Conservation (phyloP, 2,888 invertebrate genomes). For the Dryomyza anilis region DNA sequence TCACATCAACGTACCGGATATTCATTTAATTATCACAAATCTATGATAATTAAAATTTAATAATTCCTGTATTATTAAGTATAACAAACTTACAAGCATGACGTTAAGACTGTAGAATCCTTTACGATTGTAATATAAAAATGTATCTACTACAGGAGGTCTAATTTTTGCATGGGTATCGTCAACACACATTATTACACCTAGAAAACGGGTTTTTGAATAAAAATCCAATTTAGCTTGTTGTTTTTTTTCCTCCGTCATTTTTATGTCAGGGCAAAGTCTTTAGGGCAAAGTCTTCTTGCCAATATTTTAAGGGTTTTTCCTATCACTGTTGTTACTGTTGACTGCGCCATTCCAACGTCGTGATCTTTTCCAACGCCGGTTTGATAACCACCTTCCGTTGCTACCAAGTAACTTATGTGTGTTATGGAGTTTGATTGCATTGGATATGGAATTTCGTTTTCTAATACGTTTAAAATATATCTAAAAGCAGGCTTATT, state of each 20-base stretch:
- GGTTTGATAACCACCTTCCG: conserved; percentile 26
- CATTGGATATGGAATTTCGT: not conserved
- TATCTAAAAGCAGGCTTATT: conserved; percentile 5
- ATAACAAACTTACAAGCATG: conserved; percentile 13
- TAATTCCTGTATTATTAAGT: too few species aligned
- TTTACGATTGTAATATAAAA: conserved; percentile 27
- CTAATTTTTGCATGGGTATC: conserved; percentile 29
- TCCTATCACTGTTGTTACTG: conserved; percentile 6
- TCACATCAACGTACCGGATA: conserved; percentile 10
- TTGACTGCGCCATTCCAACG: conserved; percentile 29
- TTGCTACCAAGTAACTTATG: not conserved
- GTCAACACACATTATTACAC: conserved; percentile 29
- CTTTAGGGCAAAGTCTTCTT: conserved; percentile 9
- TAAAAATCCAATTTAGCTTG: conserved; percentile 22
- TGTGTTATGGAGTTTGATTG: not conserved
- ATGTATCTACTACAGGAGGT: conserved; percentile 16
- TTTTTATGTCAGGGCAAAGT: conserved; percentile 14
- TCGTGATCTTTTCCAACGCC: conserved; percentile 22
- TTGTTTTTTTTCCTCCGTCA: conserved; percentile 18
- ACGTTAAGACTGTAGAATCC: conserved; percentile 10
- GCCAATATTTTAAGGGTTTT: not conserved
- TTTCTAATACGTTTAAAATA: not conserved
- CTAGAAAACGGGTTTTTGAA: conserved; percentile 24
- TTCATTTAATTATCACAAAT: conserved; percentile 16
- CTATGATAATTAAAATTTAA: not conserved